A percentile compares a stretch with the other conserved stretches of the same genome.
phyloP scores from a whole-genome alignment of 2,113 vertebrate genomes.

The Emydocephalus ijimae region DNA sequence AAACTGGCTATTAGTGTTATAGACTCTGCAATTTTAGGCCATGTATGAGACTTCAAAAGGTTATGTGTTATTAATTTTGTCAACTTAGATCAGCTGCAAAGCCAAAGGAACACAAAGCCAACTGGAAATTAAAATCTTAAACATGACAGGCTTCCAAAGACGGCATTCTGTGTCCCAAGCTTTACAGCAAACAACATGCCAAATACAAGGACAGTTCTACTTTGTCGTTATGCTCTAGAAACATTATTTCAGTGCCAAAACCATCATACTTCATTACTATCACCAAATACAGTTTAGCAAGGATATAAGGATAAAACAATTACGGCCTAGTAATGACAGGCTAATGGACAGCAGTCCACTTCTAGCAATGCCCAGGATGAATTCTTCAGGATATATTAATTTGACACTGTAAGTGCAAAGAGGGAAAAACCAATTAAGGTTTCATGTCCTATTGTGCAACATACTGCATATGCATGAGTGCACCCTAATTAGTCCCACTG shows the following conservation, averaged over 20 bases:
- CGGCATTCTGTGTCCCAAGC: neutral
- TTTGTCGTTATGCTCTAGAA: neutral
- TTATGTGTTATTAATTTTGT: neutral
- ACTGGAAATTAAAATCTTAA: neutral
- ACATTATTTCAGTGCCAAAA: neutral
- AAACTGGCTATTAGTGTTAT: no score
- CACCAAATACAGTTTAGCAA: neutral
- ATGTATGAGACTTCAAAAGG: neutral
- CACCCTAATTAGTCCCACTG: slow-evolving; percentile 28
- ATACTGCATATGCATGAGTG: slow-evolving; percentile 3
- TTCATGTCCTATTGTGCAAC: slow-evolving; percentile 4
- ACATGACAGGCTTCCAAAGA: neutral
- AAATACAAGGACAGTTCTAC: neutral
- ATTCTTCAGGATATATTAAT: slow-evolving; percentile 23
- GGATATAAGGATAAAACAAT: neutral
- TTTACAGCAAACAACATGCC: neutral
- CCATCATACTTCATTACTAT: neutral
- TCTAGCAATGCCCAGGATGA: neutral
- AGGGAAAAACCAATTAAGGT: slow-evolving; percentile 5
- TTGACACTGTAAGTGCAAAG: neutral
- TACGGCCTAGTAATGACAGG: neutral
- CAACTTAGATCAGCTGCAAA: neutral
- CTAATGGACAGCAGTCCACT: slow-evolving; percentile 20
- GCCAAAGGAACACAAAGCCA: neutral
- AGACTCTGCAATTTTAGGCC: neutral